Percentiles rank a stretch among this genome's conserved stretches.
Evolutionary conservation across 2,797 vertebrate species (phyloP).

Genomic region (Chaenodraco wilsoni): DNA sequence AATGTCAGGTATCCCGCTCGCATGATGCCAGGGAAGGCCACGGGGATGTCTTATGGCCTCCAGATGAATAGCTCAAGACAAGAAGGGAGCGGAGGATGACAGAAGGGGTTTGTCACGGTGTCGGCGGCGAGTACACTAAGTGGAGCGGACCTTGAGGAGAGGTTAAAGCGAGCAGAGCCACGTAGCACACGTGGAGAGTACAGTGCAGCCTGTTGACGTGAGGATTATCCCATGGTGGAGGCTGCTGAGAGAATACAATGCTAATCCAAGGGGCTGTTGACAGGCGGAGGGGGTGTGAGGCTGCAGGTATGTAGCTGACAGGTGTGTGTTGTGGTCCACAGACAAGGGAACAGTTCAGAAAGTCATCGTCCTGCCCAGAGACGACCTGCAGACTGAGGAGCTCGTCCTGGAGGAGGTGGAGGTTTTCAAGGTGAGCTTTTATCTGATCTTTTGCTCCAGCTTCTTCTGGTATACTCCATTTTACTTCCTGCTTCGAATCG

Average conservation of each 20-base stretch:
- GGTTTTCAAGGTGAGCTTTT: constrained; percentile 91
- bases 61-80: constrained; percentile 44
- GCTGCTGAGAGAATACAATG: constrained; percentile 58
- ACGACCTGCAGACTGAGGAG: constrained; percentile 95
- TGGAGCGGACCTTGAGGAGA: constrained; percentile 29
- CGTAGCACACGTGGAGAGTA: constrained; percentile 39
- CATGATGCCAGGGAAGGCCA: constrained; percentile 30
- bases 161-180: constrained; percentile 38
- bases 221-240: constrained; percentile 61
- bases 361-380: constrained; percentile 95
- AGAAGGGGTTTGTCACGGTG: constrained; percentile 44
- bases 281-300: constrained; percentile 27
- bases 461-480: not conserved
- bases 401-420: constrained; percentile 97
- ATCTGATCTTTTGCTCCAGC: not conserved
- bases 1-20: constrained; percentile 69
- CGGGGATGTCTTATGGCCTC: constrained; percentile 23
- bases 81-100: constrained; percentile 36
- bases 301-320: constrained; percentile 54
- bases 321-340: constrained; percentile 73
- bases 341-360: constrained; percentile 98
- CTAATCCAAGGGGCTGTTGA: constrained; percentile 38
- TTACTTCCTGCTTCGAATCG: no score
- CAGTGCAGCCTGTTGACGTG: constrained; percentile 47
- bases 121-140: constrained; percentile 22